Conservation (phyloP, 1,140 invertebrate genomes). For the Trichoplusia ni region DNA sequence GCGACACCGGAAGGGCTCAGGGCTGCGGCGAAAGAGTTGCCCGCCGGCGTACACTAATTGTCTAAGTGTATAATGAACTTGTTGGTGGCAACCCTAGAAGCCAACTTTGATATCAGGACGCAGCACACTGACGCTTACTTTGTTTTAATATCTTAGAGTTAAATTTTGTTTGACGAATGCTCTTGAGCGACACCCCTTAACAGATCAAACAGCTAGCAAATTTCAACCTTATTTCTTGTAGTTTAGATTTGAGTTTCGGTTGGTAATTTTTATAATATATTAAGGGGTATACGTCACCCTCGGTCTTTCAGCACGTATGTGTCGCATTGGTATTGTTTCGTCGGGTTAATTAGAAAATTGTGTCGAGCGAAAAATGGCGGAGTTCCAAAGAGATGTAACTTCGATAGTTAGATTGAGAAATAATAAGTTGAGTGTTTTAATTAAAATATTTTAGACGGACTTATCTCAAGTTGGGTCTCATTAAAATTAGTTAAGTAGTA, state of each 20-base stretch:
- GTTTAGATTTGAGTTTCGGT: slow-evolving; percentile 29
- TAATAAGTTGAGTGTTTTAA: slow-evolving; percentile 2
- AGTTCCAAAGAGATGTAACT: slow-evolving; percentile 46
- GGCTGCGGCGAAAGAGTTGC: slow-evolving; percentile 61
- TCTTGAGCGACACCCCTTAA: slow-evolving; percentile 30
- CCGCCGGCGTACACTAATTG: slow-evolving; percentile 77
- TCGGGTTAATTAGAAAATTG: slow-evolving; percentile 76
- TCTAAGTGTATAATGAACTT: slow-evolving; percentile 80
- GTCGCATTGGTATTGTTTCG: slow-evolving; percentile 54
- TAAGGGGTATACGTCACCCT: slow-evolving; percentile 67
- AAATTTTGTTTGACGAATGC: slow-evolving; percentile 30
- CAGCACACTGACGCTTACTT: slow-evolving; percentile 26
- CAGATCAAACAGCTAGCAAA: slow-evolving; percentile 5
- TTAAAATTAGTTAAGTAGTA: too few species aligned
- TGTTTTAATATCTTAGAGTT: slow-evolving; percentile 31
- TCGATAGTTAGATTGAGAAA: slow-evolving; percentile 32
- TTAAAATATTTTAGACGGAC: not conserved
- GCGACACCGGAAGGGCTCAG: slow-evolving; percentile 69
- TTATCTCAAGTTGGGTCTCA: not conserved
- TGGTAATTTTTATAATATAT: slow-evolving; percentile 48
- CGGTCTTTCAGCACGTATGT: slow-evolving; percentile 58
- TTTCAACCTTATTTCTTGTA: slow-evolving; percentile 33
- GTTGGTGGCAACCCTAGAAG: slow-evolving; percentile 68
- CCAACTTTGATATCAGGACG: slow-evolving; percentile 43
- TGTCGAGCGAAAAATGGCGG: slow-evolving; percentile 48